Percentiles rank a stretch among this genome's conserved stretches.
These are phyloP conservation scores for Tinea semifulvella DNA, from an alignment of 2,888 invertebrate species.

Conservation along the genomic window DNA sequence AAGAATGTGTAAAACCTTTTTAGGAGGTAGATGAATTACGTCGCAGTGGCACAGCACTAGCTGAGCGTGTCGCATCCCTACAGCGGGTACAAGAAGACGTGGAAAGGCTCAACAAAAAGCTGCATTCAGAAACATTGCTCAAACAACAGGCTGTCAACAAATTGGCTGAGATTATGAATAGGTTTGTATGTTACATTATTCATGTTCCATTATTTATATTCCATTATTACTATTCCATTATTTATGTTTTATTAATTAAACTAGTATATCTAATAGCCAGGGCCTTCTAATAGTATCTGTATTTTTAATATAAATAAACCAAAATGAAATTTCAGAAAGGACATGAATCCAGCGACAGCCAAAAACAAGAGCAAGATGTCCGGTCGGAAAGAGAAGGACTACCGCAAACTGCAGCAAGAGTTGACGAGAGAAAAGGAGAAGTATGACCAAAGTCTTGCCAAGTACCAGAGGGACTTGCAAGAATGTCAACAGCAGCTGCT, in stretches of 20 bases:
- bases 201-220: not conserved
- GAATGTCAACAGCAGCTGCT: constrained; percentile 85
- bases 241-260: not conserved
- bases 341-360: constrained; percentile 73
- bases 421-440: constrained; percentile 94
- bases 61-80: constrained; percentile 77
- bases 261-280: too few species aligned
- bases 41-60: constrained; percentile 78
- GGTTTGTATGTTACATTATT: constrained; percentile 46
- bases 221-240: not conserved
- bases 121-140: constrained; percentile 86
- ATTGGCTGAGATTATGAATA: constrained; percentile 95
- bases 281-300: too few species aligned
- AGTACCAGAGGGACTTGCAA: constrained; percentile 86
- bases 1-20: constrained; percentile 20
- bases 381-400: constrained; percentile 93
- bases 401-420: constrained; percentile 93
- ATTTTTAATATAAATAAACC: too few species aligned
- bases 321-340: constrained; percentile 40
- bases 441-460: constrained; percentile 85
- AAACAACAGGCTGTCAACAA: constrained; percentile 97
- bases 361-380: constrained; percentile 84
- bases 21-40: constrained; percentile 86
- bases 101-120: constrained; percentile 81
- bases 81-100: constrained; percentile 79